phyloP scores from a whole-genome alignment of 2,888 invertebrate species.

The Palloptera scutellata region DNA sequence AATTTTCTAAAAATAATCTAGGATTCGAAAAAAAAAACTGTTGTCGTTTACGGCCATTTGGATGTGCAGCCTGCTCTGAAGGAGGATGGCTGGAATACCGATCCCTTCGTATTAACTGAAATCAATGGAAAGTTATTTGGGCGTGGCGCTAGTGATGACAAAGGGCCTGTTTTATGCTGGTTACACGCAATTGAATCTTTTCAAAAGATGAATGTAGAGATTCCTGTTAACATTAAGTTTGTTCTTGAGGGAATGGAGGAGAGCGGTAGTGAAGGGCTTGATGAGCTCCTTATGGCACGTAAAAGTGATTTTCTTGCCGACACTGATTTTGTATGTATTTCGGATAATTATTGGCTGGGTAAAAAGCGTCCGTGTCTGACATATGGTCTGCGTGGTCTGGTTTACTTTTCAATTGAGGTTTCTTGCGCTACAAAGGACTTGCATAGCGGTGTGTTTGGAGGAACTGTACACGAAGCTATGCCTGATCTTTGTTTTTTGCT shows the following conservation, averaged over 20 bases:
- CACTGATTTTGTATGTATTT: constrained; percentile 95
- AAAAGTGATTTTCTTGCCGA: constrained; percentile 79
- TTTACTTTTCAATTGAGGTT: constrained; percentile 89
- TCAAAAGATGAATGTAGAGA: constrained; percentile 72
- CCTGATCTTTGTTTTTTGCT: constrained; percentile 88
- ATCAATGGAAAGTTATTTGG: constrained; percentile 89
- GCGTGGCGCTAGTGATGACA: constrained; percentile 92
- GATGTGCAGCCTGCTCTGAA: constrained; percentile 96
- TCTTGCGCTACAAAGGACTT: constrained; percentile 91
- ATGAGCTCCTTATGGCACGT: constrained; percentile 76
- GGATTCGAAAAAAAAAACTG: constrained; percentile 88
- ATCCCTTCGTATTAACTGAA: constrained; percentile 91
- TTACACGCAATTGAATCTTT: constrained; percentile 91
- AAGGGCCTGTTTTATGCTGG: constrained; percentile 95
- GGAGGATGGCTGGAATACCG: constrained; percentile 95
- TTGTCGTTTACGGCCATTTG: constrained; percentile 95
- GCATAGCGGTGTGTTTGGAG: constrained; percentile 96
- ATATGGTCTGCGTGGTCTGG: constrained; percentile 92
- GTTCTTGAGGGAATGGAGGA: constrained; percentile 99
- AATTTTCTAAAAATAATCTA: constrained; percentile 14
- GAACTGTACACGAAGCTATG: constrained; percentile 92
- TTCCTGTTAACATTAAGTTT: constrained; percentile 85
- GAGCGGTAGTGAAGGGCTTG: constrained; percentile 94
- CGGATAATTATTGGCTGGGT: constrained; percentile 99
- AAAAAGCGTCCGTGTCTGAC: constrained; percentile 97